These are phyloP conservation scores for Oreochromis aureus DNA, from an alignment of 2,113 vertebrate species.

Conservation along the genomic window DNA sequence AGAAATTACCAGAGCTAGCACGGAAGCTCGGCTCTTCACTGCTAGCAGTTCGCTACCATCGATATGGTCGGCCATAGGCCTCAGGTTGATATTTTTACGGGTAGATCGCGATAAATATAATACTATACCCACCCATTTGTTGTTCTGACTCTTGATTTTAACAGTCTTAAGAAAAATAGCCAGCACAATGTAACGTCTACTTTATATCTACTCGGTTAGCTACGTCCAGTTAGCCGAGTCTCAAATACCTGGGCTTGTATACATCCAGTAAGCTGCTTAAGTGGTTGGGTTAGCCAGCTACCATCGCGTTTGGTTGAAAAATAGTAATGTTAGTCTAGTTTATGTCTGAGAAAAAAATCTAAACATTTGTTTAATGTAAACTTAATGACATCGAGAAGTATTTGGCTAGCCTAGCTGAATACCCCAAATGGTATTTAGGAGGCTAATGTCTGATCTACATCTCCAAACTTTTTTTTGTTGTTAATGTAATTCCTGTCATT, in stretches of 20 bases:
- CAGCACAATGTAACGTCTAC: not conserved
- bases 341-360: not conserved
- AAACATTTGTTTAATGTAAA: not conserved
- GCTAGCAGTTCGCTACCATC: slow-evolving; percentile 30
- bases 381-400: not conserved
- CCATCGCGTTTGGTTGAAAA: not conserved
- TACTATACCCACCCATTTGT: no score
- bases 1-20: slow-evolving; percentile 28
- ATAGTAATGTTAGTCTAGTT: not conserved
- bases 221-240: slow-evolving; percentile 10
- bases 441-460: not conserved
- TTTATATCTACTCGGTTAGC: not conserved
- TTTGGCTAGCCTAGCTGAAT: not conserved
- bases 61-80: slow-evolving; percentile 38
- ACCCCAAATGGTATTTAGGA: not conserved
- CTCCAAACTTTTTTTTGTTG: not conserved
- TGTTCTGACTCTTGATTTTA: rapidly evolving
- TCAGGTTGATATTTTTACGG: not conserved
- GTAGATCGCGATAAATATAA: not conserved
- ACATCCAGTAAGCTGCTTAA: not conserved
- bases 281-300: not conserved
- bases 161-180: rapidly evolving
- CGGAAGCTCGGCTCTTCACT: slow-evolving; percentile 16
- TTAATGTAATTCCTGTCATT: not conserved
- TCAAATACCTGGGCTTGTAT: not conserved